Evolutionary conservation across 1,140 invertebrate species (phyloP).

Genomic region (Ganaspis sp.): DNA sequence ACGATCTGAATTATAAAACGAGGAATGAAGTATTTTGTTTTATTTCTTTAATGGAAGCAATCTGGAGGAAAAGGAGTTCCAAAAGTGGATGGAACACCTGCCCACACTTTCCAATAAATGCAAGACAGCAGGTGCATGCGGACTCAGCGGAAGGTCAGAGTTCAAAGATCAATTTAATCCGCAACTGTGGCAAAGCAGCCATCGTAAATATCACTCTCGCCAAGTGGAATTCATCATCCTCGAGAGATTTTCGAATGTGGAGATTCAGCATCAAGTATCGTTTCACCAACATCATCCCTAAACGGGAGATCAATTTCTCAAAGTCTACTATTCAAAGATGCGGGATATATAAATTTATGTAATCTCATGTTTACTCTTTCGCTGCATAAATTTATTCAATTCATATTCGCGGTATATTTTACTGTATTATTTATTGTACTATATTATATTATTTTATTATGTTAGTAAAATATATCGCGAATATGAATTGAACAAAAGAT

Average conservation of each 20-base stretch:
- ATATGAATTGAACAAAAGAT: too few species aligned
- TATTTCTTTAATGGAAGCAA: not conserved
- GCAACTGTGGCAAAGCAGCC: not conserved
- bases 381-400: too few species aligned
- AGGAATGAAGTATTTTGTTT: not conserved
- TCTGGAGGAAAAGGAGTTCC: not conserved
- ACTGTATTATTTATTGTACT: too few species aligned
- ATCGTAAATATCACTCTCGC: not conserved
- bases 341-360: too few species aligned
- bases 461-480: too few species aligned
- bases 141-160: not conserved
- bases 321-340: too few species aligned
- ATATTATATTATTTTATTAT: too few species aligned
- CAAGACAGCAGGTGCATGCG: slow-evolving; percentile 8
- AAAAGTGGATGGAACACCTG: not conserved
- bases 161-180: slow-evolving; percentile 17
- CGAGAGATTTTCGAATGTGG: not conserved
- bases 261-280: not conserved
- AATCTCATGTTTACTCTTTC: too few species aligned
- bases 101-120: slow-evolving; percentile 6
- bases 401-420: too few species aligned
- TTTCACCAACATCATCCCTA: too few species aligned
- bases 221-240: not conserved
- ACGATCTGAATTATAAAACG: not conserved
- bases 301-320: too few species aligned